These are phyloP conservation scores for Artemia sinica DNA, from an alignment of 2,888 invertebrate species.

Conservation along the genomic window DNA sequence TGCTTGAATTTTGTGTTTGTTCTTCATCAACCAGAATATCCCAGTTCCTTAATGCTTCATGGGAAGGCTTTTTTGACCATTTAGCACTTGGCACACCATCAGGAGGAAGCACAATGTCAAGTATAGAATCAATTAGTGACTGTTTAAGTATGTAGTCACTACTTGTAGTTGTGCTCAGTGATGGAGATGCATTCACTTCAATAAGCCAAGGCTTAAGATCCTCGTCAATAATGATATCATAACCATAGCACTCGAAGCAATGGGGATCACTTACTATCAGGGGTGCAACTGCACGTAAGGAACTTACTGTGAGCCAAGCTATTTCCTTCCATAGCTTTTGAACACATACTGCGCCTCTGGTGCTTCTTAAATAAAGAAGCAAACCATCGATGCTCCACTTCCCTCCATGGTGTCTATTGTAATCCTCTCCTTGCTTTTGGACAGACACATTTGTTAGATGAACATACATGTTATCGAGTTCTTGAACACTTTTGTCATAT, in stretches of 20 bases:
- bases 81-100: constrained; percentile 68
- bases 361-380: constrained; percentile 53
- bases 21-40: constrained; percentile 71
- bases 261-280: constrained; percentile 68
- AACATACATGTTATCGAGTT: constrained; percentile 78
- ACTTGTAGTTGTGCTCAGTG: constrained; percentile 78
- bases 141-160: constrained; percentile 85
- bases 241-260: constrained; percentile 86
- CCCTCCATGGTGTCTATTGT: constrained; percentile 81
- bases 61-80: constrained; percentile 62
- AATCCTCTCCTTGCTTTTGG: constrained; percentile 91
- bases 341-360: constrained; percentile 59
- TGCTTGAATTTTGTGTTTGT: constrained; percentile 21
- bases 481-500: constrained; percentile 54
- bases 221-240: constrained; percentile 88
- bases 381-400: constrained; percentile 76
- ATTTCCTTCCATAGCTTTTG: constrained; percentile 53
- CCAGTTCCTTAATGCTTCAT: constrained; percentile 62
- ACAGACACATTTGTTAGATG: constrained; percentile 92
- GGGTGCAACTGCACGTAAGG: constrained; percentile 74
- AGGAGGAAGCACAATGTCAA: constrained; percentile 72
- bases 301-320: constrained; percentile 76
- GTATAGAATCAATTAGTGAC: constrained; percentile 77
- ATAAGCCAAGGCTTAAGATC: constrained; percentile 83
- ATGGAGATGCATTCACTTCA: constrained; percentile 88